Evolutionary conservation across 2,797 vertebrate species (phyloP).

Genomic region (Philypnodon macrostomus): DNA sequence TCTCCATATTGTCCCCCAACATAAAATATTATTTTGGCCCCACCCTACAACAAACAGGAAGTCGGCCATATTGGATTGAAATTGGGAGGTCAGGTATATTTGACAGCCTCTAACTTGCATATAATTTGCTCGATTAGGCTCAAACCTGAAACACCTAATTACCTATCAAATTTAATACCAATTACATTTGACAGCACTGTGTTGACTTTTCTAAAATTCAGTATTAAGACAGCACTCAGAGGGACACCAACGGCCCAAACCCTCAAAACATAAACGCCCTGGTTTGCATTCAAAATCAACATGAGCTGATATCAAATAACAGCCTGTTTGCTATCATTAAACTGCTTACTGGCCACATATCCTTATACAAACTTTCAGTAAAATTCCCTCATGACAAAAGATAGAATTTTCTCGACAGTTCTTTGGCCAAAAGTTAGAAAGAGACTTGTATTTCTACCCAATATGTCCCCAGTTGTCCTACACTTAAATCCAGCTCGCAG

Average conservation of each 20-base stretch:
- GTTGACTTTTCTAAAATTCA: slow-evolving; percentile 51
- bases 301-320: slow-evolving; percentile 46
- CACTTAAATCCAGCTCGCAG: slow-evolving; percentile 32
- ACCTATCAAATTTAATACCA: no score
- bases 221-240: slow-evolving; percentile 37
- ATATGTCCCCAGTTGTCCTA: slow-evolving; percentile 21
- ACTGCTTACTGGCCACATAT: slow-evolving; percentile 28
- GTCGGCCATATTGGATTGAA: no score
- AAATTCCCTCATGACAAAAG: slow-evolving; percentile 38
- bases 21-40: no score
- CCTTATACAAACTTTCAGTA: slow-evolving; percentile 27
- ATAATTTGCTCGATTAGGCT: no score
- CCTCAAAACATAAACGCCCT: slow-evolving; percentile 18
- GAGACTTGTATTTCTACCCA: background rate
- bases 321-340: slow-evolving; percentile 40
- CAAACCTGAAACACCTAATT: no score
- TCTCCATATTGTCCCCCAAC: no score
- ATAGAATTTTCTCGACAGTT: slow-evolving; percentile 54
- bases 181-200: slow-evolving; percentile 47
- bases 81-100: no score
- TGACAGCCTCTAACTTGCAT: no score
- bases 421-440: slow-evolving; percentile 46
- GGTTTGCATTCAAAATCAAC: slow-evolving; percentile 43
- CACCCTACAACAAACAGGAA: no score
- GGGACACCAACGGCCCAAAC: slow-evolving; percentile 33